Base-by-base conservation (phyloP, 2,797 vertebrate species). In the Petrocephalus sullivani region DNA sequence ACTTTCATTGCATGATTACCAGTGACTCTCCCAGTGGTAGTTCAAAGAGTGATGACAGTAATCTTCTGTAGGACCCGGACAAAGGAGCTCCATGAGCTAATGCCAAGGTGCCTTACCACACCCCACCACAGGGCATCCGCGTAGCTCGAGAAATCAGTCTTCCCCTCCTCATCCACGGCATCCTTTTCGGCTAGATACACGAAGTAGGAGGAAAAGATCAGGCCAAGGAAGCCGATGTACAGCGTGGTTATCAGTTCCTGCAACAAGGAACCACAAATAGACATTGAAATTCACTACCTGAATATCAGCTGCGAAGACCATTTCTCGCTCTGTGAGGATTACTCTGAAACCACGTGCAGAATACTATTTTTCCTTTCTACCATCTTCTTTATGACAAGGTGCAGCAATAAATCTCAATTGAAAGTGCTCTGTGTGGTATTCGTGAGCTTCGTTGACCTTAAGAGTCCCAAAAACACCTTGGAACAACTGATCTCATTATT, bases 81-180 rank as follows among this genome's bases (percentile, higher is more conserved):
- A 10, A 41, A 60, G 83, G 9, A 83, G 49, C 41, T 14, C 16
- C 41, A 41, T 2, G 41, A n/a, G 23, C 12, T 49, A 4, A 19
- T 7, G 16, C 2, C 82, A 14, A 16, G 53, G 1, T 61, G 87
- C 90, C 97, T 97, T 95, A 98, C 97, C 96, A 98, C 97, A 0
- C 97, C 97, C 97, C 97, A 98, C 97, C 97, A 98, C 82, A 98
- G 95, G 28, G 97, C 97, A 92, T 98, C 97, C 0, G 97, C 97
- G 0, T 98, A 98, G 93, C 94, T 98, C 86, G 97, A 97, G 92
- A 98, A 98, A 28, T 95, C 97, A 0, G 97, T 97, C 92, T 95
- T 97, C 61, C 97, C 97, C 78, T 97, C 94, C 88, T 97, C 97
- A 89, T 97, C 97, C 78, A 97, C 96, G 0, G 96, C 96, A 88